phyloP scores from a whole-genome alignment of 2,797 vertebrate genomes.

The Champsocephalus esox region DNA sequence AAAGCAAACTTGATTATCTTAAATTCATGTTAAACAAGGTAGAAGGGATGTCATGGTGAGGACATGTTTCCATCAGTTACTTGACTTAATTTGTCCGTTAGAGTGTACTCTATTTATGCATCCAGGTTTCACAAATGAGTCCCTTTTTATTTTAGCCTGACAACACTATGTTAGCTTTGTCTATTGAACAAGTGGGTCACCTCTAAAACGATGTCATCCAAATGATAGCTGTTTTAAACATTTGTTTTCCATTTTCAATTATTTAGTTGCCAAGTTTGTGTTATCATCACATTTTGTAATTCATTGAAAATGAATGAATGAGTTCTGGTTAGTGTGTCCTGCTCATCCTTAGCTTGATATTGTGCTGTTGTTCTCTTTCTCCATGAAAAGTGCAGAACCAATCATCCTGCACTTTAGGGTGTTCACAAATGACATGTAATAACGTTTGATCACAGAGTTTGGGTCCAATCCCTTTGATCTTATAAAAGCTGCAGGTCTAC shows the following conservation, averaged over 20 bases:
- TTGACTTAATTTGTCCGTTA: neutral
- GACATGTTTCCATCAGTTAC: too few species aligned
- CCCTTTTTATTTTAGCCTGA: neutral
- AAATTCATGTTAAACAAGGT: slow-evolving; percentile 1
- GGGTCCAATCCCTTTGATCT: slow-evolving; percentile 39
- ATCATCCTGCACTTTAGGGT: slow-evolving; percentile 27
- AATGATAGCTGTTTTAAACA: neutral
- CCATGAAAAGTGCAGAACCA: neutral
- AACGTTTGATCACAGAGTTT: slow-evolving; percentile 38
- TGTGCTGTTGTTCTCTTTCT: neutral
- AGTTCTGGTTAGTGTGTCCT: neutral
- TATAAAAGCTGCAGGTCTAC: slow-evolving; percentile 20
- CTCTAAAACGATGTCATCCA: neutral
- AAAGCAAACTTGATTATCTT: too few species aligned
- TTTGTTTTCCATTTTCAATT: neutral
- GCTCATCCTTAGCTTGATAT: neutral
- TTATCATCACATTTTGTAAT: neutral
- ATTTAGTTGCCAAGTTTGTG: neutral
- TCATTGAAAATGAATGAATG: neutral
- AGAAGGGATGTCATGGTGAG: too few species aligned
- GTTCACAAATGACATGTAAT: slow-evolving; percentile 23
- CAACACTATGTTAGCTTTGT: neutral
- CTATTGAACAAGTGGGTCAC: neutral
- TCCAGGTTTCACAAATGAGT: neutral
- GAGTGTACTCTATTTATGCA: neutral